Base-by-base conservation (phyloP, 2,888 invertebrate genomes). In the Rhingia rostrata region DNA sequence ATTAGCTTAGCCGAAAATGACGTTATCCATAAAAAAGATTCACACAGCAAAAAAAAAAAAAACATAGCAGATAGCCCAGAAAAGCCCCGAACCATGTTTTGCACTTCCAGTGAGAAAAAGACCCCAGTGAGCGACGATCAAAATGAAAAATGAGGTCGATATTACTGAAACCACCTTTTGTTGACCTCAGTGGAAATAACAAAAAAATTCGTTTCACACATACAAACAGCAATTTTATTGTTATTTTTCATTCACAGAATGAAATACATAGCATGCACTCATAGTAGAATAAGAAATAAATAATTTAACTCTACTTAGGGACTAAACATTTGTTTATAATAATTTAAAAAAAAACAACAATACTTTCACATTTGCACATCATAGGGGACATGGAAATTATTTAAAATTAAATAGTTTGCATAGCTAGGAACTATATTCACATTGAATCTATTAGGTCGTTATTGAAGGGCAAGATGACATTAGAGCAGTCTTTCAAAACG, bases 191-290 rank as follows among this genome's bases (percentile, higher is more conserved):
- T 4, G 32, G 10, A 49, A 53, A 30, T 22, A 22, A 22, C 22
- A 35, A 12, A 64, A 49, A 39, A 6, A 35, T 10, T 53, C n/a
- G 3, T 39, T 51, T 45, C 14, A 53, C 51, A 53, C 9, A 33
- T 6, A n/a, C 7, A 45, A 7, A 41, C 35, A 10, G 14, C 12
- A 43, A 56, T 66, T 54, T 69, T 37, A 67, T 69, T 22, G 22
- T 2, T 22, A 22, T 45, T 43, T 75, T 51, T 77, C 79, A 83
- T 83, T 83, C 83, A 83, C 67, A 78, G 83, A 83, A 83, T 83
- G 78, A 83, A 58, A 61, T n/a, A 51, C 39, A 39, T 32, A 14
- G 41, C 66, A 37, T 63, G 56, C 12, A 61, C 32, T 14, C 22
- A 22, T 22, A 22, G 22, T 22, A 2, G 22, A 22, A 22, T 2